Conservation (phyloP, 2,113 vertebrate species). For the Neomonachus schauinslandi region DNA sequence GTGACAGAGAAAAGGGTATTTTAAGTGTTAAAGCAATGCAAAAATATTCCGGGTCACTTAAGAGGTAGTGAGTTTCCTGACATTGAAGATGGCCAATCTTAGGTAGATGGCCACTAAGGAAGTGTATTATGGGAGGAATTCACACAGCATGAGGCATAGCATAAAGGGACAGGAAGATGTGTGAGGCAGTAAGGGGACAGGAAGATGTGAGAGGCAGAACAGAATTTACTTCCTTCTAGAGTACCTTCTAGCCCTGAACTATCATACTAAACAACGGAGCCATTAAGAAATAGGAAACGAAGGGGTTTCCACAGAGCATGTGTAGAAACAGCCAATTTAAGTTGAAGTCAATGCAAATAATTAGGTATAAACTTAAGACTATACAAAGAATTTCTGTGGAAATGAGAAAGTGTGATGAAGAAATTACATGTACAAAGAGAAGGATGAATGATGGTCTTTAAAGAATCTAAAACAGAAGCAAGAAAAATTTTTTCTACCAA, state of each 20-base stretch:
- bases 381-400: background rate
- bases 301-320: background rate
- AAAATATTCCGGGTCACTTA: background rate
- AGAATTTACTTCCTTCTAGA: background rate
- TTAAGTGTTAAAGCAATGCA: background rate
- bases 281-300: slow-evolving; percentile 12
- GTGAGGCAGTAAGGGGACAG: too few species aligned
- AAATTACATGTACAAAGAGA: background rate
- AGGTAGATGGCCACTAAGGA: background rate
- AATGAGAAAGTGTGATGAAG: background rate
- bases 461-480: background rate
- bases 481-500: background rate
- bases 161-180: background rate
- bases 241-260: background rate
- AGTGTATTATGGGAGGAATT: background rate
- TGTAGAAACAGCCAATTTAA: background rate
- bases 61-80: background rate
- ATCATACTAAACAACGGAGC: background rate
- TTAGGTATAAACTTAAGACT: background rate
- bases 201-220: background rate
- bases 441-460: background rate
- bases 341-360: background rate
- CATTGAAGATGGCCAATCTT: background rate
- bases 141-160: background rate
- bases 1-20: background rate